Evolutionary conservation across 30 jellyfish, hydroid and myxozoan genomes (phyloP).

Genomic region (Hydractinia echinata): DNA sequence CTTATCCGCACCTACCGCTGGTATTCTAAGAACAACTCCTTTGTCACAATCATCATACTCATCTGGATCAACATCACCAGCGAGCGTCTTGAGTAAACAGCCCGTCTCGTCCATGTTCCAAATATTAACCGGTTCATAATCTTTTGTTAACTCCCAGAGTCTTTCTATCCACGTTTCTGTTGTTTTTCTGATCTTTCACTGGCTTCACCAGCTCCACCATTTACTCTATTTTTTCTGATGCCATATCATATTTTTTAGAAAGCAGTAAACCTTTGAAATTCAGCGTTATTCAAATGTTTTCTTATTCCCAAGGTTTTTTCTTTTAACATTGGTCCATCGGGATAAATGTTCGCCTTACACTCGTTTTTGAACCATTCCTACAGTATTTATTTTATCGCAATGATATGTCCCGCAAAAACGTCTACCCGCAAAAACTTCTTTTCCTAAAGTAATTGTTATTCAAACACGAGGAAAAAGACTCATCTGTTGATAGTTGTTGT

Average conservation of each 20-base stretch:
- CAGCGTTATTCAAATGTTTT: not conserved
- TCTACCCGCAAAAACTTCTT: no score
- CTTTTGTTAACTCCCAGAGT: constrained; percentile 12
- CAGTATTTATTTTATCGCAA: not conserved
- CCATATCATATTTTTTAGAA: not conserved
- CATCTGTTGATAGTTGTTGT: no score
- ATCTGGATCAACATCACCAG: constrained; percentile 13
- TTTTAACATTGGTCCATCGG: constrained; percentile 7
- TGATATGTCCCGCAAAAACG: no score
- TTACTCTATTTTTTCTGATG: not conserved
- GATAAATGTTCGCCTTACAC: not conserved
- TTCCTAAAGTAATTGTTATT: no score
- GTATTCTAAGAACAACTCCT: not conserved
- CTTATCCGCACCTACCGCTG: not conserved
- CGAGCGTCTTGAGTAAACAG: not conserved
- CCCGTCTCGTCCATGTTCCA: constrained; percentile 7
- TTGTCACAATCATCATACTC: constrained; percentile 1
- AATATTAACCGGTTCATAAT: constrained; percentile 3
- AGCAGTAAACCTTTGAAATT: not conserved
- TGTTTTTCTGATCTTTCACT: not conserved
- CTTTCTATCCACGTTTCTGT: not conserved
- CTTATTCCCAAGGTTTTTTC: constrained; percentile 3
- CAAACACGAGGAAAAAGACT: no score
- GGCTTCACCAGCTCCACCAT: constrained; percentile 1
- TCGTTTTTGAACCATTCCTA: not conserved